Conservation (phyloP, 1,140 invertebrate genomes). For the Anastatus disparis region DNA sequence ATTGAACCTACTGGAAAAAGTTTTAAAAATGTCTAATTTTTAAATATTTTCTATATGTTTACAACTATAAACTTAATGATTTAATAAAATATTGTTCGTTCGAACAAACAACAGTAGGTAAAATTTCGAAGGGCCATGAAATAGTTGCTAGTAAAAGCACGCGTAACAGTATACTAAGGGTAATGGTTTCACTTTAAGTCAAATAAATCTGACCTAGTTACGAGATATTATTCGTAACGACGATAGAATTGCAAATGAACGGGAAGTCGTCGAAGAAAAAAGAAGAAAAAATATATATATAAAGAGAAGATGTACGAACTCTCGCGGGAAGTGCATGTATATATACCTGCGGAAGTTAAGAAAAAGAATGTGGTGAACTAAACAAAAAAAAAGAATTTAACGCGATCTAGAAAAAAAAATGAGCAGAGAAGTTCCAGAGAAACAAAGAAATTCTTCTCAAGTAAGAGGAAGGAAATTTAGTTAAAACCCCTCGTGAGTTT, state of each 20-base stretch:
- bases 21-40: too few species aligned
- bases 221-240: slow-evolving; percentile 15
- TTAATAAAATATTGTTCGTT: too few species aligned
- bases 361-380: too few species aligned
- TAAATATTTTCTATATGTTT: too few species aligned
- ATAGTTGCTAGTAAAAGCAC: not conserved
- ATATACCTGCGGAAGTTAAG: too few species aligned
- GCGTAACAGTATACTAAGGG: not conserved
- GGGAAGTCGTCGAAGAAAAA: not conserved
- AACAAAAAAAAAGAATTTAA: too few species aligned
- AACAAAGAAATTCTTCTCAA: not conserved
- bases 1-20: too few species aligned
- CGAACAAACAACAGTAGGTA: too few species aligned
- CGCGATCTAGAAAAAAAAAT: too few species aligned
- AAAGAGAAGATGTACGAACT: not conserved
- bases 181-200: slow-evolving; percentile 13
- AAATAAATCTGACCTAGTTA: slow-evolving; percentile 39
- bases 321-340: not conserved
- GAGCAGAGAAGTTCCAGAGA: not conserved
- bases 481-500: not conserved
- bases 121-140: not conserved
- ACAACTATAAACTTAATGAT: too few species aligned
- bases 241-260: slow-evolving; percentile 28
- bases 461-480: slow-evolving; percentile 13
- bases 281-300: not conserved